Conservation (phyloP, 2,888 invertebrate genomes). For the Clostera curtula region DNA sequence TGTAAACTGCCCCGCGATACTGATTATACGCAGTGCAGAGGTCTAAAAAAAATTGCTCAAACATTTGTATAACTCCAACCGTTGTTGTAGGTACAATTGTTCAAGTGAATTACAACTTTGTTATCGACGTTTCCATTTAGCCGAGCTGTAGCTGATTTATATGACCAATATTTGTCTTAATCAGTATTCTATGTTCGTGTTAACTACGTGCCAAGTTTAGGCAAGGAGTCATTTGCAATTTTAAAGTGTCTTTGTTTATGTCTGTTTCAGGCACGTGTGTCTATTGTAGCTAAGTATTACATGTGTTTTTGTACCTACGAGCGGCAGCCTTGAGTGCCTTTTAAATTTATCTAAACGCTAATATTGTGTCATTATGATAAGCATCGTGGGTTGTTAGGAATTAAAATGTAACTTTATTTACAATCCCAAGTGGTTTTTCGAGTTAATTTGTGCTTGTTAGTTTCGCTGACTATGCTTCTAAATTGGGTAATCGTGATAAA, state of each 20-base stretch:
- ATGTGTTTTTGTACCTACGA: constrained; percentile 12
- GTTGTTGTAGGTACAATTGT: constrained; percentile 6
- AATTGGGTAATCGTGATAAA: no score
- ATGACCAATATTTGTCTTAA: constrained; percentile 24
- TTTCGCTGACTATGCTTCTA: no score
- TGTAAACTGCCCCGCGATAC: no score
- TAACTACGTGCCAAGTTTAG: constrained; percentile 52
- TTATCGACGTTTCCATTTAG: constrained; percentile 19
- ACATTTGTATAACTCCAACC: constrained; percentile 9
- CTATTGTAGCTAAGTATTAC: constrained; percentile 26
- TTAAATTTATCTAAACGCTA: constrained; percentile 17
- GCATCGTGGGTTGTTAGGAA: constrained; percentile 10
- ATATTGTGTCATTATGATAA: constrained; percentile 22
- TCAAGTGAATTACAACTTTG: constrained; percentile 11
- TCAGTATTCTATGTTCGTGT: constrained; percentile 47
- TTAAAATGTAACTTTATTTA: constrained; percentile 9
- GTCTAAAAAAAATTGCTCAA: constrained; percentile 12
- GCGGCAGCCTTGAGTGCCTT: constrained; percentile 19
- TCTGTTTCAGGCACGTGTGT: constrained; percentile 32
- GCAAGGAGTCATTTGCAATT: constrained; percentile 61
- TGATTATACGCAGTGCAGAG: no score
- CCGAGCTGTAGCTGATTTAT: constrained; percentile 17
- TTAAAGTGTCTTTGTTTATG: constrained; percentile 53
- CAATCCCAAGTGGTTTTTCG: constrained; percentile 4
- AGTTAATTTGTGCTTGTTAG: constrained; percentile 1